Base-by-base conservation (phyloP, 2,888 invertebrate species). In the Microctonus aethiopoides region DNA sequence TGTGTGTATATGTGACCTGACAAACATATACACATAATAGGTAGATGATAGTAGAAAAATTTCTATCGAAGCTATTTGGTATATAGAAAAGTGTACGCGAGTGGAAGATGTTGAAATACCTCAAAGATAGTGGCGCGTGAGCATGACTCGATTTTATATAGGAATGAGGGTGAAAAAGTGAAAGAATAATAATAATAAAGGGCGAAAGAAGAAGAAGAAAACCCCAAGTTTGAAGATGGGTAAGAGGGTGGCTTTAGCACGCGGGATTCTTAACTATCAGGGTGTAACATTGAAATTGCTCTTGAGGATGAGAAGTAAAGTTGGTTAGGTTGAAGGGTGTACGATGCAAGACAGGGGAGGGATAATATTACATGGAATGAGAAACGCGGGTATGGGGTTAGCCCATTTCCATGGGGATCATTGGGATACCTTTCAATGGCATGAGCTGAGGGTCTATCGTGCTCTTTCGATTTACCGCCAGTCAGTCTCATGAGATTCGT, bases 201-300 rank as follows among this genome's bases (percentile, higher is more conserved):
- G n/a, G 7, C 7, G 11, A 36, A 36, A 61, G 1, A 54, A 34
- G 7, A 36, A 52, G 34, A 64, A 46, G 16, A 16, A 46, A 7
- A 46, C 4, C 20, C 16, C 6, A 46, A 46, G n/a, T 46, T 16
- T 46, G 46, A 46, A 46, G 54, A 29, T 29, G 59, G 24, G 39
- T 22, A 22, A 22, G 52, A 66, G 29, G 29, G 29, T 29, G 29
- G 59, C 60, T 51, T 32, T 20, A 32, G 54, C 39, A 6, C 56
- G 13, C 13, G 16, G 41, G 70, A 66, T 61, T 61, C 24, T 46
- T 41, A 60, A 68, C 65, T 60, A 54, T 20, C 61, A 29, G 65
- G 64, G 65, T 63, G 67, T 66, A 72, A 63, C 68, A 68, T 68
- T 68, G 71, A 72, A 72, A 68, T 72, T 68, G 67, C 67, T 36